These are phyloP conservation scores for Melitaea cinxia DNA, from an alignment of 1,140 invertebrate genomes.

Conservation along the genomic window DNA sequence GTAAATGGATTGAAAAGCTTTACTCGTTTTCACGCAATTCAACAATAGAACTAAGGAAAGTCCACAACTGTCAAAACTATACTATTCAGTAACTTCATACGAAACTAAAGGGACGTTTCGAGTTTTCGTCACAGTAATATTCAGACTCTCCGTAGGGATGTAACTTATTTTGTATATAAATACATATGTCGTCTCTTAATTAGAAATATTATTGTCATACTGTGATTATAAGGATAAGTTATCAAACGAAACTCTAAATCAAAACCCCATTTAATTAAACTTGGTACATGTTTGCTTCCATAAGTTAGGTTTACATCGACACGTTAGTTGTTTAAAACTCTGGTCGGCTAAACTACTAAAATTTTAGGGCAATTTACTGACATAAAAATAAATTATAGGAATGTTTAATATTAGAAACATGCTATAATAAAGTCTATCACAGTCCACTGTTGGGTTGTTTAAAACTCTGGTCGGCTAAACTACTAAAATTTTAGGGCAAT, in stretches of 20 bases:
- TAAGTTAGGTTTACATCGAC: slow-evolving; percentile 15
- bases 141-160: neutral
- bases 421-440: no score
- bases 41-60: slow-evolving; percentile 43
- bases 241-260: slow-evolving; percentile 5
- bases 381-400: slow-evolving; percentile 26
- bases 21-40: slow-evolving; percentile 37
- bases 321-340: slow-evolving; percentile 19
- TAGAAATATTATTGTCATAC: neutral
- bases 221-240: neutral
- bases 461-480: slow-evolving; percentile 21
- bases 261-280: slow-evolving; percentile 1
- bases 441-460: no score
- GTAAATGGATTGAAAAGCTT: slow-evolving; percentile 34
- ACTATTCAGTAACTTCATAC: slow-evolving; percentile 25
- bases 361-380: slow-evolving; percentile 17
- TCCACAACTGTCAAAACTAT: slow-evolving; percentile 45
- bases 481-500: slow-evolving; percentile 16
- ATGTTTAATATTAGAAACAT: no score
- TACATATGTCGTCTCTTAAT: slow-evolving; percentile 6
- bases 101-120: slow-evolving; percentile 24
- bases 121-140: slow-evolving; percentile 25
- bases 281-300: slow-evolving; percentile 18
- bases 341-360: slow-evolving; percentile 19
- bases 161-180: neutral